Base-by-base conservation (phyloP, 2,797 vertebrate genomes). In the Oryzias sinensis region DNA sequence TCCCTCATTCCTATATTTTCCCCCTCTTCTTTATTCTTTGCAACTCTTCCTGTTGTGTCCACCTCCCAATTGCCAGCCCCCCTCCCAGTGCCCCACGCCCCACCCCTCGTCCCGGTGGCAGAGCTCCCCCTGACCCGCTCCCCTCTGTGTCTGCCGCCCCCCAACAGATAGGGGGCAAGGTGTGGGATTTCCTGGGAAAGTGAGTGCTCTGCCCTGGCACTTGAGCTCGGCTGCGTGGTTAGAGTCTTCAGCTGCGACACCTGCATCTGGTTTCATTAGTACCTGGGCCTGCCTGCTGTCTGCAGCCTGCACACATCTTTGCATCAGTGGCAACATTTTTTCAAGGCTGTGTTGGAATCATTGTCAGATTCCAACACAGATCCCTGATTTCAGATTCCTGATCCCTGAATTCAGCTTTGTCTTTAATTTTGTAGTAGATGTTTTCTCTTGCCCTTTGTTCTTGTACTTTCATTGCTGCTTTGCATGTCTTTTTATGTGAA, bases 121-220 rank as follows among this genome's bases (percentile, higher is more conserved):
- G 84, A 91, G 82, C 68, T 29, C 83, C 89, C 87, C 85, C 89
- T 92, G 91, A 93, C 81, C 91, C 88, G 81, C 88, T 86, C 90
- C 88, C 91, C 79, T 88, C 89, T 77, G 87, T 88, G 79, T 79
- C 83, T 59, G 88, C 81, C 75, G 88, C 82, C 80, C 90, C 84
- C 75, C 86, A 88, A 87, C 90, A 93, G 89, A 93, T 93, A 85
- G 87, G 91, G 89, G 89, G 89, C 74, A 87, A 88, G 88, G 82
- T 93, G 86, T 84, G 82, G 85, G 86, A 88, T 82, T 90, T 93
- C 91, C 88, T 92, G 90, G 89, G 91, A 93, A 93, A 92, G 90
- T 81, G 77, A 93, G 90, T 90, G 85, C 82, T 87, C 79, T 93
- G 88, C 89, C 85, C 84, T 88, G 90, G 88, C 85, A 88, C 90